Conservation (phyloP, 2,797 vertebrate species). For the Rhincodon typus region DNA sequence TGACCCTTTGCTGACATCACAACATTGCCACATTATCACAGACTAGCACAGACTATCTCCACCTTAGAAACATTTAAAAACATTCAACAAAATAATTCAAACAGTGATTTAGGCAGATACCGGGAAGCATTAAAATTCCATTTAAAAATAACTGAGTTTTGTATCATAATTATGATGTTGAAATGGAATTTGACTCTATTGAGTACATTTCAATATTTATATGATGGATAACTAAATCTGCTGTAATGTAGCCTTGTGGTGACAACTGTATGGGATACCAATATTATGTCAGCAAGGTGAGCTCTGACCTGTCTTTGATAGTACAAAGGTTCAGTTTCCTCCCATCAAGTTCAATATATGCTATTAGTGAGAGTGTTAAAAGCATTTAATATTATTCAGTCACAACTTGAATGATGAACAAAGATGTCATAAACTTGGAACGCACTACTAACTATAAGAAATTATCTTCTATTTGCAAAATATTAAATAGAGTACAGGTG, state of each 20-base stretch:
- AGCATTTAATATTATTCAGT: background rate
- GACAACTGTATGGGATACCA: background rate
- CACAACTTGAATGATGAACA: background rate
- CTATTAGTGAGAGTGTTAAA: background rate
- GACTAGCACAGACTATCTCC: background rate
- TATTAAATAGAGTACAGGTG: background rate
- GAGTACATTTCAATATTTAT: background rate
- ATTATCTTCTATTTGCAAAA: background rate
- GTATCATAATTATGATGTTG: background rate
- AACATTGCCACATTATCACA: background rate
- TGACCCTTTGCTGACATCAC: background rate
- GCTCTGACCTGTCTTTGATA: background rate
- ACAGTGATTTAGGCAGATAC: background rate
- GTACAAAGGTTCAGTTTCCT: background rate
- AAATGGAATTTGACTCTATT: background rate
- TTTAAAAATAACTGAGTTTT: background rate
- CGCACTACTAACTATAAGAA: background rate
- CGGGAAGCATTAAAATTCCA: background rate
- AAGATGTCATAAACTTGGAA: background rate
- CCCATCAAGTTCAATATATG: background rate
- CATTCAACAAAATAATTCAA: background rate
- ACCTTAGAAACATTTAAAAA: background rate
- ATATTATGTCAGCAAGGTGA: background rate
- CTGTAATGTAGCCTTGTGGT: background rate
- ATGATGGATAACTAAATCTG: background rate